Base-by-base conservation (phyloP, 2,797 vertebrate genomes). In the Odontamblyopus lacepedii region DNA sequence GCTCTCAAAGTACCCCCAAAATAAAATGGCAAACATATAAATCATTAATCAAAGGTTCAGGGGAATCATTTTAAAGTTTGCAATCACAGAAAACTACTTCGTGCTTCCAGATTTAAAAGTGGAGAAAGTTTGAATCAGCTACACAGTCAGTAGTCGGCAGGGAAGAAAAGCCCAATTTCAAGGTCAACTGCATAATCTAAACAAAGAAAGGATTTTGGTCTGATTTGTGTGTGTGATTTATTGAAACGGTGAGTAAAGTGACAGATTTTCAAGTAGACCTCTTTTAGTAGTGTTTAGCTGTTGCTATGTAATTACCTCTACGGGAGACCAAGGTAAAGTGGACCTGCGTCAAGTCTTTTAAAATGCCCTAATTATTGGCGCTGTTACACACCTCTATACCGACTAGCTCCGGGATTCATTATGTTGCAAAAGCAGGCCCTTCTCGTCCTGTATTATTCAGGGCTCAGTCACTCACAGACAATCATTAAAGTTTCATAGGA, bases 401-500 rank as follows among this genome's bases (percentile, higher is more conserved):
- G 18, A 56, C 81, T 88, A 90, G 86, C 83, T 32, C 71, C 72
- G 77, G 82, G 85, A 89, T 85, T 92, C 87, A 90, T 93, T 90
- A 91, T 82, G 70, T 76, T 76, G 85, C 70, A 81, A 79, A 91
- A 84, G 72, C 77, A 82, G 84, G 76, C 81, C 83, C 84, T 83
- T 83, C 74, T 63, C 78, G 80, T 75, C 72, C 88, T 92, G 77
- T 87, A 87, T 93, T 90, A 93, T 94, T 93, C 88, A 92, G 78
- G 70, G 55, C 78, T 82, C 88, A 90, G 92, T 93, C 90, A 91
- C 87, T 93, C 89, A 92, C 87, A 91, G 87, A 91, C 89, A 84
- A 84, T 88, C 88, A 93, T 93, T 91, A 94, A 94, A 92, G 68
- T 92, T 94, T 93, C 85, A 93, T 92, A 80, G 84, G 80, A 85